These are phyloP conservation scores for Cyphomyrus discorhynchus DNA, from an alignment of 2,113 vertebrate genomes.

Conservation along the genomic window DNA sequence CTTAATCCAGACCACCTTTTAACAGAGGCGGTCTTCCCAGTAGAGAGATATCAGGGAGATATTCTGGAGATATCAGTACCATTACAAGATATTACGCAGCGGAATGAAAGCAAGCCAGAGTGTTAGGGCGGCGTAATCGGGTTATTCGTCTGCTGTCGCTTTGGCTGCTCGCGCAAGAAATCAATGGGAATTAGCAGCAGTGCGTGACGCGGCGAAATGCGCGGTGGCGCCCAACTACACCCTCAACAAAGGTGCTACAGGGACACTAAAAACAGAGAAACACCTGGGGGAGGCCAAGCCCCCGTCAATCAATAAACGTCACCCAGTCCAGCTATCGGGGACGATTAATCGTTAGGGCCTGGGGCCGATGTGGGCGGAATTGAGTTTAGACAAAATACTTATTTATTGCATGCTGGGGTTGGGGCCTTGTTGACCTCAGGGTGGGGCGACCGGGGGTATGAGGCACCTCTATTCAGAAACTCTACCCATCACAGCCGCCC, in stretches of 20 bases:
- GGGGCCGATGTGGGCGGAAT: not conserved
- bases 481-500: not conserved
- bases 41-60: too few species aligned
- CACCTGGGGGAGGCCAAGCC: not conserved
- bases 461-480: not conserved
- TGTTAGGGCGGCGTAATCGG: not conserved
- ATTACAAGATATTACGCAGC: not conserved
- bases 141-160: not conserved
- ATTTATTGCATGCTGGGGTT: not conserved
- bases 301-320: constrained; percentile 15
- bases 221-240: not conserved
- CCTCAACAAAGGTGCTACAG: not conserved
- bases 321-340: not conserved
- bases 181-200: not conserved
- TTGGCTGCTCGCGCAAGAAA: not conserved
- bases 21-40: not conserved
- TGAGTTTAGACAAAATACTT: not conserved
- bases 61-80: not conserved
- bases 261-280: not conserved
- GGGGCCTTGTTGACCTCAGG: not conserved
- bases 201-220: not conserved
- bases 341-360: not conserved
- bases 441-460: not conserved
- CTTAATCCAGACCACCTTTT: not conserved
- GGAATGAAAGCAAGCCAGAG: not conserved